These are phyloP conservation scores for Hypomecis punctinalis DNA, from an alignment of 2,888 invertebrate species.

Conservation along the genomic window DNA sequence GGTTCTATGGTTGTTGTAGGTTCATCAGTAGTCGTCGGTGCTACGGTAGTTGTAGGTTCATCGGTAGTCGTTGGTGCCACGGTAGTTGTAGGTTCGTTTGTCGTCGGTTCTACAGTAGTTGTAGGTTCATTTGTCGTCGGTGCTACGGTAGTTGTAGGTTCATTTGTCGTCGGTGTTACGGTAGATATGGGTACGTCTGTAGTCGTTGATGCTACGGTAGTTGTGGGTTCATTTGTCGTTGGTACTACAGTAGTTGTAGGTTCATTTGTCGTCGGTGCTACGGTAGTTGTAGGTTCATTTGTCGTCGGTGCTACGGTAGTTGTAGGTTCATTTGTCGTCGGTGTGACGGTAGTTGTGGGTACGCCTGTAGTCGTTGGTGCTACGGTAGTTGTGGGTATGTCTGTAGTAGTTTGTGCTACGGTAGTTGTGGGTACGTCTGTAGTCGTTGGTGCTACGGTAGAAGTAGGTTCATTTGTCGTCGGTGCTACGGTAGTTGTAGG, in stretches of 20 bases:
- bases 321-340: constrained; percentile 1
- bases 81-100: background rate
- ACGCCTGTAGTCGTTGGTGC: background rate
- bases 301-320: background rate
- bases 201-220: background rate
- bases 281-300: background rate
- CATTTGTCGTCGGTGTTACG: background rate
- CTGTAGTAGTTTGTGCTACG: background rate
- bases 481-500: background rate
- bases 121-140: constrained; percentile 1
- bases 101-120: background rate
- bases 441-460: background rate
- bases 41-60: background rate
- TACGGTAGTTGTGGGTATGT: background rate
- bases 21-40: background rate
- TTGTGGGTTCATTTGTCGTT: background rate
- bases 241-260: background rate
- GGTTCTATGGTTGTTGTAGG: background rate
- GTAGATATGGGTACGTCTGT: background rate
- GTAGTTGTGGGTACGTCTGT: constrained; percentile 1
- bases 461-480: background rate
- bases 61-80: background rate
- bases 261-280: background rate
- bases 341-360: background rate
- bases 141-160: background rate